phyloP scores from a whole-genome alignment of 2,797 vertebrate species.

The Monodelphis domestica region DNA sequence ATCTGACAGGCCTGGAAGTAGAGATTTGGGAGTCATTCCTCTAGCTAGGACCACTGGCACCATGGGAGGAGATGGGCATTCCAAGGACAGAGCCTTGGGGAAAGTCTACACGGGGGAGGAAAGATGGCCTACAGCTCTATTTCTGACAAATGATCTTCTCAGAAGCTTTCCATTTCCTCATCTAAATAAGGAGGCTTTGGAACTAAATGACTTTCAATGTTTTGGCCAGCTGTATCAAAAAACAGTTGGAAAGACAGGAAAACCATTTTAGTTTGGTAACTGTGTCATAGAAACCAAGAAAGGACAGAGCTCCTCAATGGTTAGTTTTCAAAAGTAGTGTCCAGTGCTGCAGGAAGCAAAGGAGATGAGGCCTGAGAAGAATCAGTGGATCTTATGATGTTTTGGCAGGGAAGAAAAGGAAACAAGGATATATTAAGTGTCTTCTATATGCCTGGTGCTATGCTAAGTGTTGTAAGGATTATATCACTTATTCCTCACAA shows the following conservation, averaged over 20 bases:
- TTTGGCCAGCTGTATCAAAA: not conserved
- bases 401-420: constrained; percentile 5
- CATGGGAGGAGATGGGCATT: not conserved
- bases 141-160: not conserved
- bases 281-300: not conserved
- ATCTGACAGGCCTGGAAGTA: too few species aligned
- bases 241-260: not conserved
- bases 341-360: not conserved
- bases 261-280: not conserved
- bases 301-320: not conserved
- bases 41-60: too few species aligned
- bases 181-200: not conserved
- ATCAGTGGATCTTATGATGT: not conserved
- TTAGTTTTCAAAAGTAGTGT: not conserved
- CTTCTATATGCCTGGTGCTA: not conserved
- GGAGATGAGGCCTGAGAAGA: not conserved
- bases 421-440: not conserved
- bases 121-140: not conserved
- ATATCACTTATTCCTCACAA: not conserved
- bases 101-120: not conserved
- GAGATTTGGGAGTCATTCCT: too few species aligned
- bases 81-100: not conserved
- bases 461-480: not conserved
- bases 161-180: not conserved
- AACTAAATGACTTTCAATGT: not conserved